Evolutionary conservation across 2,797 vertebrate species (phyloP).

Genomic region (Remorina albescens): DNA sequence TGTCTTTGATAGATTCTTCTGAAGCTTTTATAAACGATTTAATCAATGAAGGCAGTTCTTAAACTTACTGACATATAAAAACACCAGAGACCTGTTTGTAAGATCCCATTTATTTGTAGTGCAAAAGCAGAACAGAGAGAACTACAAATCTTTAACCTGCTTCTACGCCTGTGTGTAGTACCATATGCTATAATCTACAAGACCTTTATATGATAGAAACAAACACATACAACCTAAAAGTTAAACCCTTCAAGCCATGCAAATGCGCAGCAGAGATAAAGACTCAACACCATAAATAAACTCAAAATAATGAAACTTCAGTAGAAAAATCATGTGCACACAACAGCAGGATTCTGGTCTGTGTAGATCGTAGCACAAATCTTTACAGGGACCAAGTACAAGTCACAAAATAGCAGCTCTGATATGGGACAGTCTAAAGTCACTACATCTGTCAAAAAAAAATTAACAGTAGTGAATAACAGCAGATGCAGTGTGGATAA

Average conservation of each 20-base stretch:
- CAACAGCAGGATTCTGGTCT: constrained; percentile 46
- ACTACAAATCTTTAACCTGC: constrained; percentile 57
- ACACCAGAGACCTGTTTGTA: constrained; percentile 18
- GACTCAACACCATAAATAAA: constrained; percentile 52
- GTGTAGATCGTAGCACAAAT: constrained; percentile 50
- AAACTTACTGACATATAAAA: background rate
- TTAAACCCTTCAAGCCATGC: constrained; percentile 57
- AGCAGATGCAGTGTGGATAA: constrained; percentile 36
- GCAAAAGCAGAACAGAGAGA: constrained; percentile 66
- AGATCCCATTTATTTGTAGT: constrained; percentile 81
- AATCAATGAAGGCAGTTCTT: background rate
- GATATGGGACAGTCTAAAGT: constrained; percentile 22
- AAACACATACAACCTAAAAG: constrained; percentile 21
- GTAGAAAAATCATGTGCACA: constrained; percentile 41
- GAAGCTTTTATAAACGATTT: background rate
- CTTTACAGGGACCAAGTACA: constrained; percentile 31
- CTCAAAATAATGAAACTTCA: constrained; percentile 33
- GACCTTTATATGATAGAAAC: constrained; percentile 43
- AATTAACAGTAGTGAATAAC: constrained; percentile 21
- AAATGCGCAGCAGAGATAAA: constrained; percentile 40
- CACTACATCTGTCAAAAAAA: constrained; percentile 8
- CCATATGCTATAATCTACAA: constrained; percentile 47
- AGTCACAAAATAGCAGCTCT: constrained; percentile 41
- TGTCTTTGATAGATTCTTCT: background rate
- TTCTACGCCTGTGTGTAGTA: constrained; percentile 50